A percentile compares a stretch with the other conserved stretches of the same genome.
Evolutionary conservation across 2,888 invertebrate genomes (phyloP).

Genomic region (Drosophila neutralis): DNA sequence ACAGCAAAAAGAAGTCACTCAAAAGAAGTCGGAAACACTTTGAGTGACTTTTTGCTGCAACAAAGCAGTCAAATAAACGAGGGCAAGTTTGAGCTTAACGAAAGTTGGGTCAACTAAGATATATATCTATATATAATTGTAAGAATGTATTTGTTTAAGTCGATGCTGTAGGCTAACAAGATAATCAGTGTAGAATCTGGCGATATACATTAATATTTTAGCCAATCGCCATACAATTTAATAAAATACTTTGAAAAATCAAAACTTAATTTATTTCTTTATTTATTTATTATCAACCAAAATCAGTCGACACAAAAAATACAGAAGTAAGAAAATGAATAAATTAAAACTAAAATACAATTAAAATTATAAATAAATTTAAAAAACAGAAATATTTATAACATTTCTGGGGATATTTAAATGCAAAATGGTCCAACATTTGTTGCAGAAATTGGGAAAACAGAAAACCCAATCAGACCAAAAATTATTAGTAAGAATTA

Average conservation of each 20-base stretch:
- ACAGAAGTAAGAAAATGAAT: too few species aligned
- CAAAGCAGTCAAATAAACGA: constrained; percentile 2
- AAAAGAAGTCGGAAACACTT: constrained; percentile 7
- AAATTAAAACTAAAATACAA: too few species aligned
- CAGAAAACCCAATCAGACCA: too few species aligned
- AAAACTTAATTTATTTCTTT: too few species aligned
- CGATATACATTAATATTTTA: background rate
- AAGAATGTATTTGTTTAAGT: background rate
- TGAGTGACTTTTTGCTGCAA: background rate
- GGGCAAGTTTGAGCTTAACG: background rate
- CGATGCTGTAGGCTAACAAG: background rate
- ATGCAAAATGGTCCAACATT: too few species aligned
- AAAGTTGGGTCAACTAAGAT: background rate
- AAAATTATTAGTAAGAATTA: too few species aligned
- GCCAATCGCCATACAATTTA: background rate
- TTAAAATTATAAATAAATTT: too few species aligned
- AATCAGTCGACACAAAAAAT: too few species aligned
- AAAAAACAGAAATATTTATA: too few species aligned
- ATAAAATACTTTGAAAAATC: background rate
- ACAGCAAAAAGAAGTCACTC: constrained; percentile 4
- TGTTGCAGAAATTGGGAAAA: too few species aligned
- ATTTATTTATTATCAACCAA: too few species aligned
- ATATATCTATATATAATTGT: background rate
- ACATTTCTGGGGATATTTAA: too few species aligned
- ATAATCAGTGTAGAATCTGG: background rate